Evolutionary conservation across 1,140 invertebrate species (phyloP).

Genomic region (Tribolium castaneum): DNA sequence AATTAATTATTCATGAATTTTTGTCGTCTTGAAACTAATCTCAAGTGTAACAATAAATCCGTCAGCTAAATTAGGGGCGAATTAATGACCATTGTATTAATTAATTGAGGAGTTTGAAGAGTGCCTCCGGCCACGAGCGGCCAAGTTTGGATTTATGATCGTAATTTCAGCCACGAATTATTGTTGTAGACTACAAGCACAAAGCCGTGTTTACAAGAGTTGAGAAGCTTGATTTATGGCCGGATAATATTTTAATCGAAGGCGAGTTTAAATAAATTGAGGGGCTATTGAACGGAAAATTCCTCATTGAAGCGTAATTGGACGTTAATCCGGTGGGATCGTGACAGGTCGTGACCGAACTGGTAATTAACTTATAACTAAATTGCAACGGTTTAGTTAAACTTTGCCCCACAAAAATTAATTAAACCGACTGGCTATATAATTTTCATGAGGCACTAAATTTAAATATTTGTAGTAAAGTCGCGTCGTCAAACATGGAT

Average conservation of each 20-base stretch:
- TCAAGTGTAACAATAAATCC: neutral
- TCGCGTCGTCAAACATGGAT: too few relatives aligned
- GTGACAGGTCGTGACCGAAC: constrained; percentile 18
- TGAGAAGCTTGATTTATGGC: neutral
- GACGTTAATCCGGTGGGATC: constrained; percentile 30
- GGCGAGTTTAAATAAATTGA: constrained; percentile 1
- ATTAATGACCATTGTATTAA: constrained; percentile 21
- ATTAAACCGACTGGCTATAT: neutral
- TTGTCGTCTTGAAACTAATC: neutral
- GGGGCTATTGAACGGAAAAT: neutral
- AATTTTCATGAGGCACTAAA: too few relatives aligned
- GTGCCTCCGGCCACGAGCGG: neutral
- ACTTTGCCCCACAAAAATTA: neutral
- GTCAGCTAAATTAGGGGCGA: neutral
- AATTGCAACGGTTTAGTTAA: constrained; percentile 12
- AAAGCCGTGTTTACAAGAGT: constrained; percentile 8
- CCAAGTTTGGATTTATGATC: constrained; percentile 5
- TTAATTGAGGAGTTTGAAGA: constrained; percentile 20
- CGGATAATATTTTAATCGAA: constrained; percentile 8
- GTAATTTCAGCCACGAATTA: constrained; percentile 6
- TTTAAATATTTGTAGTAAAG: too few relatives aligned
- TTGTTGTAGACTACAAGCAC: neutral
- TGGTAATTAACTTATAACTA: constrained; percentile 25
- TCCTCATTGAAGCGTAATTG: constrained; percentile 16
- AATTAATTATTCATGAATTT: neutral